Percentiles rank a stretch among this genome's conserved stretches.
phyloP scores from a whole-genome alignment of 1,140 invertebrate genomes.

The Bombus waltoni region DNA sequence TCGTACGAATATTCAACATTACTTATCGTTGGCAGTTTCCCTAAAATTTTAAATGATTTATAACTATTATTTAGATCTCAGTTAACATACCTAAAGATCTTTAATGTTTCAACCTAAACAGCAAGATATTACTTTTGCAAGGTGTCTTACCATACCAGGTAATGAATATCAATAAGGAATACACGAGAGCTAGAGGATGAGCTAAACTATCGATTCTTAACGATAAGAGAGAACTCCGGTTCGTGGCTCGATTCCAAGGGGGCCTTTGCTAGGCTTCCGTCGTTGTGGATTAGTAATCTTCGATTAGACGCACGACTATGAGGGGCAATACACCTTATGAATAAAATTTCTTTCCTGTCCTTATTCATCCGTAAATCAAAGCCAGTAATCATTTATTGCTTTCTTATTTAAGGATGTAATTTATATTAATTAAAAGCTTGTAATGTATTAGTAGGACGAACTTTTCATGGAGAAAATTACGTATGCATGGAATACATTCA shows the following conservation, averaged over 20 bases:
- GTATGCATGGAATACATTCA: neutral
- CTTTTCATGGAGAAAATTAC: neutral
- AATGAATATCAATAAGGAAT: conserved; percentile 54
- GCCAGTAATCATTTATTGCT: neutral
- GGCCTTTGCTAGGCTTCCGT: conserved; percentile 73
- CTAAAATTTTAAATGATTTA: neutral
- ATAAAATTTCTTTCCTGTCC: conserved; percentile 6
- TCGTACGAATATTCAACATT: neutral
- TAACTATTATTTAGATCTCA: too few species aligned
- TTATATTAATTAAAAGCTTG: neutral
- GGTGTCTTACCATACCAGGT: neutral
- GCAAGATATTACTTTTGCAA: neutral
- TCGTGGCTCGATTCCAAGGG: conserved; percentile 71
- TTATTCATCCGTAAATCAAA: neutral
- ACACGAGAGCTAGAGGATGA: conserved; percentile 21
- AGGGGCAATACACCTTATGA: conserved; percentile 11
- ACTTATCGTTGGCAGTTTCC: neutral
- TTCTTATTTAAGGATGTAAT: neutral
- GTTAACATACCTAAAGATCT: neutral
- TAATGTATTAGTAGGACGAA: neutral
- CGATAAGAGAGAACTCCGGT: conserved; percentile 60
- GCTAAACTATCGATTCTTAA: conserved; percentile 58
- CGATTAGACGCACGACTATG: conserved; percentile 61
- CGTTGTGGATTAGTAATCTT: conserved; percentile 72
- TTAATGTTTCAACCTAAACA: neutral